Base-by-base conservation (phyloP, 1,140 invertebrate species). In the Acromyrmex charruanus region DNA sequence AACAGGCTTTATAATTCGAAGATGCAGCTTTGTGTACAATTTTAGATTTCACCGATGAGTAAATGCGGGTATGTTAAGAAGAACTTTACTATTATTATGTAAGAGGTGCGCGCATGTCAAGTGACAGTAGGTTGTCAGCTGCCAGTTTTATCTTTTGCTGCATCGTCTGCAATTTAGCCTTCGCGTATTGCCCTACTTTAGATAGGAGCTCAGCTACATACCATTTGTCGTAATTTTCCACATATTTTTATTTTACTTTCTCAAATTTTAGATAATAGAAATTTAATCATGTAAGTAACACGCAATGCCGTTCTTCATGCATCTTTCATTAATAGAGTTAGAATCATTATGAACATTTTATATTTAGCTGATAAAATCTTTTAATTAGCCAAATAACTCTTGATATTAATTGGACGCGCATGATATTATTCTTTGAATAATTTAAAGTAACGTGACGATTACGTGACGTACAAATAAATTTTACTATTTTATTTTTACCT, bases 81-180 rank as follows among this genome's bases (percentile, higher is more conserved):
- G 25, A 61, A 51, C n/a, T 75, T 75, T 75, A 51, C 49, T 55
- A 84, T 84, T 84, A 84, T 84, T 84, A 63, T 49, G 44, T 63
- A 84, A 84, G 69, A 84, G 21, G 28, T 61, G 80, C 69, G 39
- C 25, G 80, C 69, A 25, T 84, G 80, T 63, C 35, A 51, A 84
- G 55, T 84, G 55, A 81, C 65, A 58, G 55, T 59, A 35, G 25
- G 16, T 59, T 71, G 79, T 71, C 79, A 59, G 77, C 31, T 31
- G 65, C 31, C 51, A 69, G 79, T 51, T 84, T 84, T 74, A 84
- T 84, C 80, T 84, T 75, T 84, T 84, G 49, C 80, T 25, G 25
- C 25, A 74, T 61, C 69, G 68, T 63, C 69, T 61, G 51, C 69
- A 75, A 75, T 84, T 75, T 63, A 75, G 58, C 25, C 69, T 84